A percentile compares a stretch with the other conserved stretches of the same genome.
These are phyloP conservation scores for Varanus komodoensis DNA, from an alignment of 2,113 vertebrate species.

Conservation along the genomic window DNA sequence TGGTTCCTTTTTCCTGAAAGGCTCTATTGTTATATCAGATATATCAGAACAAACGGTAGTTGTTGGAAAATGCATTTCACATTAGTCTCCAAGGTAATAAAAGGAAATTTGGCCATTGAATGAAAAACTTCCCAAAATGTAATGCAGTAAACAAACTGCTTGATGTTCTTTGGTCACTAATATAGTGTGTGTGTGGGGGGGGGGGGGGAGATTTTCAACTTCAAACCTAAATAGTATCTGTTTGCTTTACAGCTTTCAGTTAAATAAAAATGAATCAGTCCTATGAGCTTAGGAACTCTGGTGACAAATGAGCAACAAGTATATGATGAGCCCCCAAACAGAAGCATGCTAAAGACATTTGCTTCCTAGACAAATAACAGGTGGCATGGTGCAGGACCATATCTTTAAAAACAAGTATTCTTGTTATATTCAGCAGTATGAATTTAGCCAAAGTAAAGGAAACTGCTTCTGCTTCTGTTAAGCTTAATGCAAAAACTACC, in stretches of 20 bases:
- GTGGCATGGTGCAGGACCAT: too few species aligned
- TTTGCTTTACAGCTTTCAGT: not conserved
- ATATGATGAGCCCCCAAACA: not conserved
- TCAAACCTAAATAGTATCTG: not conserved
- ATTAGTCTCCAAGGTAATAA: constrained; percentile 66
- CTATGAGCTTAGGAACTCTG: not conserved
- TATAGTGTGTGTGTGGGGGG: too few species aligned
- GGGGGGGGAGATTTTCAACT: too few species aligned
- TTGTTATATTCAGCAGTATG: not conserved
- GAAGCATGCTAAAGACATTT: not conserved
- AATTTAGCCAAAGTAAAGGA: not conserved
- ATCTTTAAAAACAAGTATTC: not conserved
- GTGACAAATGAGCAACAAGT: not conserved
- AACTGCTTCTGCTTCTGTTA: not conserved
- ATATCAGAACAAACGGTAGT: constrained; percentile 74
- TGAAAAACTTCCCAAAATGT: constrained; percentile 4
- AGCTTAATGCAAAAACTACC: not conserved
- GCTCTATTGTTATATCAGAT: constrained; percentile 70
- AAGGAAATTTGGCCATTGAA: not conserved
- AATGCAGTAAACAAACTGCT: not conserved
- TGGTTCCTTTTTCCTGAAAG: constrained; percentile 69
- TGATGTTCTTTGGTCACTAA: not conserved
- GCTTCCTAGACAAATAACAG: not conserved
- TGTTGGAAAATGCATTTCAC: constrained; percentile 73
- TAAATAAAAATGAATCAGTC: not conserved